These are phyloP conservation scores for Meghimatium bilineatum DNA, from an alignment of 2,888 invertebrate genomes.

Conservation along the genomic window DNA sequence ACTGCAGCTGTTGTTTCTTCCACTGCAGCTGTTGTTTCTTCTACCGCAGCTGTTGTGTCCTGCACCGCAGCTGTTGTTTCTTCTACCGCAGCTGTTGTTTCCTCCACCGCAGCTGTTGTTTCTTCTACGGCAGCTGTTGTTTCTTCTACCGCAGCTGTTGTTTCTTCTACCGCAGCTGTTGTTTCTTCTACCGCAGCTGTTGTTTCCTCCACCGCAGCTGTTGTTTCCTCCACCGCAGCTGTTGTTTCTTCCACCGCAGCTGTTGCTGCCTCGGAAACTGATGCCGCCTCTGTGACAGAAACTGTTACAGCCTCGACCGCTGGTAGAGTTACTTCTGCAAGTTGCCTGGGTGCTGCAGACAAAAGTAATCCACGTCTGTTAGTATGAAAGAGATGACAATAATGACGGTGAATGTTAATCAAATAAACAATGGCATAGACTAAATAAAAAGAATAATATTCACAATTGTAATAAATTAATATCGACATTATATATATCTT, in stretches of 20 bases:
- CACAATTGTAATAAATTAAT: too few species aligned
- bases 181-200: background rate
- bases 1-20: slow-evolving; percentile 5
- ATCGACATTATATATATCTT: too few species aligned
- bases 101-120: background rate
- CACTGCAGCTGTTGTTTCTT: background rate
- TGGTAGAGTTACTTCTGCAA: background rate
- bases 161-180: background rate
- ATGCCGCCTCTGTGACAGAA: background rate
- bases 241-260: background rate
- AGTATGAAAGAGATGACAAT: too few species aligned
- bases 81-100: background rate
- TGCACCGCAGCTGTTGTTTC: background rate
- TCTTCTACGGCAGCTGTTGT: background rate
- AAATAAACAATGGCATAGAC: too few species aligned
- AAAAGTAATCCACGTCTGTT: too few species aligned
- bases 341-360: background rate
- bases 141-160: background rate
- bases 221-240: background rate
- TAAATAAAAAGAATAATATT: too few species aligned
- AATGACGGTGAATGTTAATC: too few species aligned
- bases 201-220: background rate
- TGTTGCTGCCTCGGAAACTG: background rate
- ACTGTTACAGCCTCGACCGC: background rate
- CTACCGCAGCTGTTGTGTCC: background rate